Conservation (phyloP, 2,888 invertebrate species). For the Amblyjoppa proteus region DNA sequence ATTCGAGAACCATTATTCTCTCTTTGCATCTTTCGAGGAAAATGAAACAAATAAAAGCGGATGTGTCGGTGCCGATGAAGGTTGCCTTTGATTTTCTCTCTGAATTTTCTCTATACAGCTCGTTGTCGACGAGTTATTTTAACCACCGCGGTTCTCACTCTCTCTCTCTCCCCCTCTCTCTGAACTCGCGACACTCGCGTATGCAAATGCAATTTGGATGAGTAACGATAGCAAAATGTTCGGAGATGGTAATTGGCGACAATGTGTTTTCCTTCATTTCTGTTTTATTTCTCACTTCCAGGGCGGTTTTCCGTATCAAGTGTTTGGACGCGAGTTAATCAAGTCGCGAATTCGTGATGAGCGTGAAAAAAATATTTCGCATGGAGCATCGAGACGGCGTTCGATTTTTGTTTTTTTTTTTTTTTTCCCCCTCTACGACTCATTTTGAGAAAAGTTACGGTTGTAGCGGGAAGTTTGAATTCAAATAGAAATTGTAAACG, state of each 20-base stretch:
- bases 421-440: too few species aligned
- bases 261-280: not conserved
- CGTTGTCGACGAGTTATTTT: not conserved
- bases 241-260: not conserved
- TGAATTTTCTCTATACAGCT: not conserved
- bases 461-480: too few species aligned
- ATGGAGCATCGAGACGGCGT: not conserved
- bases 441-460: too few species aligned
- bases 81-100: not conserved
- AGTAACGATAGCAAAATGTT: not conserved
- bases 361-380: not conserved
- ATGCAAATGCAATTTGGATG: slow-evolving; percentile 4
- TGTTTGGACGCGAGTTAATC: not conserved
- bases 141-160: not conserved
- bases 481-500: too few species aligned
- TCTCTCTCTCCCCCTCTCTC: too few species aligned
- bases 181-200: not conserved
- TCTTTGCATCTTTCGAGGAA: not conserved
- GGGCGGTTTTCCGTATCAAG: not conserved
- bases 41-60: slow-evolving; percentile 29
- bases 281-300: not conserved
- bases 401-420: too few species aligned
- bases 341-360: not conserved
- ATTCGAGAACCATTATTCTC: not conserved
- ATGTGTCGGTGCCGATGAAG: slow-evolving; percentile 16